These are phyloP conservation scores for Telenomus remus DNA, from an alignment of 1,140 invertebrate genomes.

Conservation along the genomic window DNA sequence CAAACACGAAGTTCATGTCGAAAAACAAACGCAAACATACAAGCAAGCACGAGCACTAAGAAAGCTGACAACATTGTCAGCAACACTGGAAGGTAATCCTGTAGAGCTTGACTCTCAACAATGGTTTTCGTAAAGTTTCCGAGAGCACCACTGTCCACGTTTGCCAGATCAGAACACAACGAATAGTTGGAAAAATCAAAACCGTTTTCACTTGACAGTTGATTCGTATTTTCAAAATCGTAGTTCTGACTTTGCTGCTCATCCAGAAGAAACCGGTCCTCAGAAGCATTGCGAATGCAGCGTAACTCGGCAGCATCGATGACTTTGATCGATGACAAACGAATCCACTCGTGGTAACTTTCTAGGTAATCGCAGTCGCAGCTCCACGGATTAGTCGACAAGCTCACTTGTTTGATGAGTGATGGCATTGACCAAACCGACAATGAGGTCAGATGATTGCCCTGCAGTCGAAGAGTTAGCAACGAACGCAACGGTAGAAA, in stretches of 20 bases:
- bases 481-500: constrained; percentile 85
- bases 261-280: constrained; percentile 63
- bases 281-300: constrained; percentile 83
- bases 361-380: constrained; percentile 91
- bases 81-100: constrained; percentile 87
- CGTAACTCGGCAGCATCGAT: constrained; percentile 78
- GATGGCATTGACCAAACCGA: constrained; percentile 86
- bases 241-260: constrained; percentile 37
- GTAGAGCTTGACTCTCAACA: constrained; percentile 81
- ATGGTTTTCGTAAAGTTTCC: constrained; percentile 84
- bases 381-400: constrained; percentile 91
- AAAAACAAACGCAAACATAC: constrained; percentile 86
- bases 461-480: constrained; percentile 86
- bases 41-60: constrained; percentile 82
- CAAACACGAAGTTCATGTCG: constrained; percentile 91
- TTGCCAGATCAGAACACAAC: constrained; percentile 78
- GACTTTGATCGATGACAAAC: constrained; percentile 80
- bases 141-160: constrained; percentile 79
- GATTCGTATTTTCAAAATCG: constrained; percentile 45
- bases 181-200: constrained; percentile 63
- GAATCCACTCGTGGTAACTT: constrained; percentile 86
- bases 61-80: constrained; percentile 83
- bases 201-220: constrained; percentile 24
- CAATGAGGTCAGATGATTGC: constrained; percentile 86
- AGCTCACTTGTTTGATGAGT: constrained; percentile 82